phyloP scores from a whole-genome alignment of 1,140 invertebrate genomes.

The Orchestia grillus region DNA sequence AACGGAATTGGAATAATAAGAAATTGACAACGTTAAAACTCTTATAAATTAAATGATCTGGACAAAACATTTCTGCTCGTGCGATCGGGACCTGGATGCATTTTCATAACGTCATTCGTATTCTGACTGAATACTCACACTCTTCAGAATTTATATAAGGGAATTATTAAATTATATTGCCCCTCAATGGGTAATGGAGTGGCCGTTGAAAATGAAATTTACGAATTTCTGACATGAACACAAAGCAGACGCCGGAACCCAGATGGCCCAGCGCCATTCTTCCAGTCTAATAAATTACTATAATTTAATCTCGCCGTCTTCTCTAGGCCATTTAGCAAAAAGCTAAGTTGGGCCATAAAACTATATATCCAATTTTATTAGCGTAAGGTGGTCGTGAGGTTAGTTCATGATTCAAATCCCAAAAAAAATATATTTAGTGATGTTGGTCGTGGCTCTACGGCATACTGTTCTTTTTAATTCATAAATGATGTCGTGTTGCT shows the following conservation, averaged over 20 bases:
- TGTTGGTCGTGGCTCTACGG: too few relatives aligned
- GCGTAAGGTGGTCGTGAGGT: too few relatives aligned
- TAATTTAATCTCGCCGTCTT: too few relatives aligned
- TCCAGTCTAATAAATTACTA: too few relatives aligned
- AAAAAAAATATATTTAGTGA: not conserved
- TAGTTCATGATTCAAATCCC: not conserved
- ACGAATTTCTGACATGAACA: not conserved
- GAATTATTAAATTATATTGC: not conserved
- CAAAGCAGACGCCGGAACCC: not conserved
- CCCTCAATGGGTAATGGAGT: not conserved
- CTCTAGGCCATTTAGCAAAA: too few relatives aligned
- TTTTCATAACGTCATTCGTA: not conserved
- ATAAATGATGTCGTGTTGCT: not conserved
- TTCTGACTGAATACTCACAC: not conserved
- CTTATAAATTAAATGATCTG: not conserved
- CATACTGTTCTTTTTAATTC: not conserved
- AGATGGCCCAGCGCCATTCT: not conserved
- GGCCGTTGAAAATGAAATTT: not conserved
- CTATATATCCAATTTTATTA: too few relatives aligned
- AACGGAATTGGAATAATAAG: not conserved
- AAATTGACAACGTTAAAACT: not conserved
- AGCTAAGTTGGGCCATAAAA: too few relatives aligned
- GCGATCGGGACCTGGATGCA: not conserved
- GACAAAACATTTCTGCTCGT: not conserved
- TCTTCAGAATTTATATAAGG: not conserved